Percentiles rank a stretch among this genome's conserved stretches.
Conservation (phyloP, 2,113 vertebrate genomes). For the Phalacrocorax carbo region DNA sequence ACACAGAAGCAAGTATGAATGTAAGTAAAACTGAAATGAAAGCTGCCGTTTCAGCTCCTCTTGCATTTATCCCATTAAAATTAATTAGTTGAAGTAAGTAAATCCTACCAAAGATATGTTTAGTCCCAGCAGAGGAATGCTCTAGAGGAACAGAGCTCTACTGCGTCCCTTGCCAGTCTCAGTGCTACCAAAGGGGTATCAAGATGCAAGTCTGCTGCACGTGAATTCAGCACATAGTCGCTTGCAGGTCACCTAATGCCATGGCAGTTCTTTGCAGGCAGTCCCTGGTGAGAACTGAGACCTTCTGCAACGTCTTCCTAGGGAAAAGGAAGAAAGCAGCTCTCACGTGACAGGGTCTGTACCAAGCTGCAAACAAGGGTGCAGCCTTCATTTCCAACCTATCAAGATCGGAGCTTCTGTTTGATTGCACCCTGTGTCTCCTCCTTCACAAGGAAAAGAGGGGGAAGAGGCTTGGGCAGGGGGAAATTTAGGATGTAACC, state of each 20-base stretch:
- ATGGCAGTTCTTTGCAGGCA: neutral
- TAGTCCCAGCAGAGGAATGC: neutral
- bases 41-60: neutral
- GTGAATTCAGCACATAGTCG: rapidly evolving
- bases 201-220: neutral
- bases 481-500: neutral
- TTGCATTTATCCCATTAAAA: neutral
- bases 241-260: neutral
- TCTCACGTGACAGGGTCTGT: neutral
- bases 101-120: neutral
- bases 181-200: neutral
- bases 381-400: neutral
- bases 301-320: neutral
- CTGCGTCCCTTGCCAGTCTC: neutral
- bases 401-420: neutral
- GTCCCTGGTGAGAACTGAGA: neutral
- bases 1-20: neutral
- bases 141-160: neutral
- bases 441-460: neutral
- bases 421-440: neutral
- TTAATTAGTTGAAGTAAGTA: conserved; percentile 46
- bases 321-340: rapidly evolving
- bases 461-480: rapidly evolving
- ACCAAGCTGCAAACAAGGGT: neutral
- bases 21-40: neutral